Evolutionary conservation across 1,140 invertebrate species (phyloP), one percentile per base, ranked within the genome.

Genomic region (Bursaphelenchus mucronatus): DNA sequence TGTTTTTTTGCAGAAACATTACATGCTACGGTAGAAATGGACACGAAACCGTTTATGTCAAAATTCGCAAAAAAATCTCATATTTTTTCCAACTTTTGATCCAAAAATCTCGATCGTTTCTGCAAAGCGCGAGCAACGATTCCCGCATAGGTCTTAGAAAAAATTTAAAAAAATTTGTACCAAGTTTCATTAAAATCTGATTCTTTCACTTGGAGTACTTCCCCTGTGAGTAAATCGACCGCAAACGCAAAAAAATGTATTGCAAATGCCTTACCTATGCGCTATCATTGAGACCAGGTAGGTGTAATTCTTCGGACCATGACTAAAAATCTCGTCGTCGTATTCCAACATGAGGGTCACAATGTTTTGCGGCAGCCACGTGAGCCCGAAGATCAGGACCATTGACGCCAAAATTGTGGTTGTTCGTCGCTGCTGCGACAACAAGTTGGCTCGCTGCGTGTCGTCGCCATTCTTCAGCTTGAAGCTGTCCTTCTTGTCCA

Each of bases 401-500:
- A 97, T 97, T 0, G 90, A 88, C 69, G 97, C 94, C 8, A 97
- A 84, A 92, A 97, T 98, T 63, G 90, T 86, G 71, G 87, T 88
- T 15, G 86, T 87, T 52, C 85, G 72, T 68, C 91, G 89, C 13
- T 91, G 92, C 52, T 89, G 84, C 19, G 53, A 30, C 17, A 73
- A 8, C 1, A 74, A 52, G 69, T 49, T 56, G 11, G 54, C 21
- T 17, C 69, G 43, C 61, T 77, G 74, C 21, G 46, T 61, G 39
- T 73, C 54, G n/a, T 74, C 76, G 1, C 57, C 54, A 55, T 17
- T 45, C 50, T 6, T 47, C 56, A 59, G 57, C 56, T 59, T 51
- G 17, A 53, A 44, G 30, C 50, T 40, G 17, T 39, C 57, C 41
- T 59, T 59, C 40, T 39, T 13, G 41, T 59, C 40, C n/a, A 58